A percentile compares a stretch with the other conserved stretches of the same genome.
phyloP scores from a whole-genome alignment of 64 coral and sea anemone genomes.

The Astreopora myriophthalma region DNA sequence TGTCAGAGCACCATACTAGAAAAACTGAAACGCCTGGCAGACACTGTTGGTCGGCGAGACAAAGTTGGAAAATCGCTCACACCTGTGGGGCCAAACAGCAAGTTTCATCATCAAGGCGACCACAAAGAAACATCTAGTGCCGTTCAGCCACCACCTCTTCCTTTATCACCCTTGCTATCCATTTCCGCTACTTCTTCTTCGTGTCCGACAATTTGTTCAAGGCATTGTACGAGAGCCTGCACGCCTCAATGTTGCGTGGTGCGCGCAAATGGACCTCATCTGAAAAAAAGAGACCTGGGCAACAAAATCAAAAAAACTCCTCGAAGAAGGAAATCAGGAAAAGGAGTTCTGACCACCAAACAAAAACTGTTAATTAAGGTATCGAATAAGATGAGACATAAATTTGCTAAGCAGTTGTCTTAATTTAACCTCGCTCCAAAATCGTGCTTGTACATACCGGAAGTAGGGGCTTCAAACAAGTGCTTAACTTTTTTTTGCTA shows the following conservation, averaged over 20 bases:
- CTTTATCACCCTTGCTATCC: background rate
- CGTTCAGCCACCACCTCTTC: constrained; percentile 33
- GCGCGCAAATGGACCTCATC: background rate
- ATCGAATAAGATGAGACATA: background rate
- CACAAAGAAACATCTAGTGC: constrained; percentile 16
- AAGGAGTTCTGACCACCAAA: background rate
- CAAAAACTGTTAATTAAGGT: background rate
- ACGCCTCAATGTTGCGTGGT: constrained; percentile 44
- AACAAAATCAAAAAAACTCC: background rate
- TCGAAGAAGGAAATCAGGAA: background rate
- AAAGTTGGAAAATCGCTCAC: constrained; percentile 14
- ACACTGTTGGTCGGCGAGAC: background rate
- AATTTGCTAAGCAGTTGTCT: background rate
- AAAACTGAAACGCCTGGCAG: background rate
- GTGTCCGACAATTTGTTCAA: constrained; percentile 45
- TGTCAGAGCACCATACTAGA: background rate
- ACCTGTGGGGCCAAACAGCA: background rate
- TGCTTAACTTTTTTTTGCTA: no score
- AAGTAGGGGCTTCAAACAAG: no score
- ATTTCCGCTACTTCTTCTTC: background rate
- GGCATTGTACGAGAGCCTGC: constrained; percentile 39
- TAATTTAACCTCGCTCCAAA: no score
- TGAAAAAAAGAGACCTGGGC: background rate
- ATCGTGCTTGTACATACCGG: no score
- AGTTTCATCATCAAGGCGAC: background rate